These are phyloP conservation scores for Rhinoderma darwinii DNA, from an alignment of 2,113 vertebrate species.

Conservation along the genomic window DNA sequence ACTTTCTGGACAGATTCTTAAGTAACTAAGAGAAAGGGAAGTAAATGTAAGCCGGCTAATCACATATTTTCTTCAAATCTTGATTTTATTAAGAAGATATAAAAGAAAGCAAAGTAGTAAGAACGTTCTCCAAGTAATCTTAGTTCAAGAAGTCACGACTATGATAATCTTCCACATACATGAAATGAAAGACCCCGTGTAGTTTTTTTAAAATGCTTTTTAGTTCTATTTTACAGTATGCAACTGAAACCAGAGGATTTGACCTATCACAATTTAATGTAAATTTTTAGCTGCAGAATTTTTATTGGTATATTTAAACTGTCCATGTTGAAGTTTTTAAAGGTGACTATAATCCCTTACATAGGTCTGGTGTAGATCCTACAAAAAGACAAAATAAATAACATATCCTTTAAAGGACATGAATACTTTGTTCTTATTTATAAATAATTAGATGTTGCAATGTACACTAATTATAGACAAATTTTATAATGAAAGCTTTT, in stretches of 20 bases:
- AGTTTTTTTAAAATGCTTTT: not conserved
- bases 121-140: not conserved
- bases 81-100: slow-evolving; percentile 46
- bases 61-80: slow-evolving; percentile 40
- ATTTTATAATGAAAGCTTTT: not conserved
- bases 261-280: not conserved
- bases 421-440: not conserved
- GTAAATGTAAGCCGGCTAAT: slow-evolving; percentile 41
- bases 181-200: not conserved
- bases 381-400: not conserved
- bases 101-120: slow-evolving; percentile 39
- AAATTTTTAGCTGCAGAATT: not conserved
- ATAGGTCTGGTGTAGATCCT: not conserved
- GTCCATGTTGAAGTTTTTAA: not conserved
- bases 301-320: not conserved
- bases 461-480: not conserved
- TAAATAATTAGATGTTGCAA: not conserved
- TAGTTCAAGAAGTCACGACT: not conserved
- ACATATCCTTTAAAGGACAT: not conserved
- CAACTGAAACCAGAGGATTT: not conserved
- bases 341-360: not conserved
- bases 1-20: slow-evolving; percentile 44
- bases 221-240: not conserved
- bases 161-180: slow-evolving; percentile 23
- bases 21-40: slow-evolving; percentile 30